These are phyloP conservation scores for Sorex araneus DNA, from an alignment of 2,113 vertebrate species.

Conservation along the genomic window DNA sequence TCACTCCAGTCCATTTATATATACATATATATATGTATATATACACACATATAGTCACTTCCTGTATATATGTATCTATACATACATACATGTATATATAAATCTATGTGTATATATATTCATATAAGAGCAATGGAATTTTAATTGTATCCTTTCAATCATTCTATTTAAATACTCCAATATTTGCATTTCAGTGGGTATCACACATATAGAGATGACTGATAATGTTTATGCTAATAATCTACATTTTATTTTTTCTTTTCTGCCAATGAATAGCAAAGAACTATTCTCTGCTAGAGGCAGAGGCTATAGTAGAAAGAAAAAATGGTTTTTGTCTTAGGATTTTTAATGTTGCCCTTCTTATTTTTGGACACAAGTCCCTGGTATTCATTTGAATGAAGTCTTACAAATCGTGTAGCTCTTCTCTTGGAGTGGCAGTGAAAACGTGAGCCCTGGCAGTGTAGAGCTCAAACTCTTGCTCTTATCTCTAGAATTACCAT, in stretches of 20 bases:
- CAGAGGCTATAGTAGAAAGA: slow-evolving; percentile 9
- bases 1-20: background rate
- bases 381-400: slow-evolving; percentile 13
- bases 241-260: slow-evolving; percentile 3
- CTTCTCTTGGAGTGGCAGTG: background rate
- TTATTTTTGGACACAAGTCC: background rate
- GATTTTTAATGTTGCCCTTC: background rate
- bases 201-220: background rate
- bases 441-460: background rate
- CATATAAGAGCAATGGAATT: background rate
- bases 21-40: too few species aligned
- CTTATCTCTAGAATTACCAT: background rate
- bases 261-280: background rate
- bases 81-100: too few species aligned
- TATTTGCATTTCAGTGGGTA: slow-evolving; percentile 3
- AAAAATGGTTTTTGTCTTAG: background rate
- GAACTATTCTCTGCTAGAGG: background rate
- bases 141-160: background rate
- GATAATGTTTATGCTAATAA: background rate
- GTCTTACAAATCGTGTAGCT: background rate
- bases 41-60: too few species aligned
- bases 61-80: too few species aligned
- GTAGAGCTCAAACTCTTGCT: background rate
- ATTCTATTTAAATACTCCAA: slow-evolving; percentile 28
- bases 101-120: too few species aligned